phyloP scores from a whole-genome alignment of 2,888 invertebrate species.

The Platycheirus albimanus region DNA sequence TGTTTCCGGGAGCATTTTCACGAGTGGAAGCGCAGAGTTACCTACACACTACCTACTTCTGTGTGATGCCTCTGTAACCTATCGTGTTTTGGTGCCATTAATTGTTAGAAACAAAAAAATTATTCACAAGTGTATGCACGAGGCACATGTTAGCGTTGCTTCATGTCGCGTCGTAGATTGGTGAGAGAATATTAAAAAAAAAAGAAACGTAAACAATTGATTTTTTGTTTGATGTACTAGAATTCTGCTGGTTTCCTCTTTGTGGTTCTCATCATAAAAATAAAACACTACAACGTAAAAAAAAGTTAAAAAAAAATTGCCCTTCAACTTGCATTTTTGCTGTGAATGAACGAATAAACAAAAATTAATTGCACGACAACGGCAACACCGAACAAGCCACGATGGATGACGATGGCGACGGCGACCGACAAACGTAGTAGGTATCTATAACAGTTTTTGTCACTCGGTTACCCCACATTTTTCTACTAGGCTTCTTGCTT shows the following conservation, averaged over 20 bases:
- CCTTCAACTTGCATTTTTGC: conserved; percentile 45
- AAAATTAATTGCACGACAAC: conserved; percentile 30
- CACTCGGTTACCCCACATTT: conserved; percentile 37
- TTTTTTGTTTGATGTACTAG: not conserved
- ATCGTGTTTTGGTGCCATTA: conserved; percentile 18
- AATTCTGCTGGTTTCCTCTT: not conserved
- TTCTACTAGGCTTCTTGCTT: conserved; percentile 47
- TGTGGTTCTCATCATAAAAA: conserved; percentile 14
- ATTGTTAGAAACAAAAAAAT: not conserved
- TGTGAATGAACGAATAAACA: conserved; percentile 45
- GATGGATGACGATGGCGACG: too few species aligned
- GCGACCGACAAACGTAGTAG: too few species aligned
- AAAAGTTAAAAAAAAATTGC: conserved; percentile 3
- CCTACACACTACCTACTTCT: conserved; percentile 1
- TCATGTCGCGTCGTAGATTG: conserved; percentile 23
- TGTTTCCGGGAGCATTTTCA: conserved; percentile 14
- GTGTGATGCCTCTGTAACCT: not conserved
- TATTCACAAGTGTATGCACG: not conserved
- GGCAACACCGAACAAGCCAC: conserved; percentile 16
- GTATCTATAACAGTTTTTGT: conserved; percentile 51
- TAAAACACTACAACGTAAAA: not conserved
- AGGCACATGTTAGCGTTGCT: conserved; percentile 21
- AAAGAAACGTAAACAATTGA: conserved; percentile 32
- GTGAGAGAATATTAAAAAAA: conserved; percentile 8
- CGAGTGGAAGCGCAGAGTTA: not conserved